Evolutionary conservation across 2,888 invertebrate species (phyloP), one percentile per base, ranked within the genome.

Genomic region (Aphrophora alni): DNA sequence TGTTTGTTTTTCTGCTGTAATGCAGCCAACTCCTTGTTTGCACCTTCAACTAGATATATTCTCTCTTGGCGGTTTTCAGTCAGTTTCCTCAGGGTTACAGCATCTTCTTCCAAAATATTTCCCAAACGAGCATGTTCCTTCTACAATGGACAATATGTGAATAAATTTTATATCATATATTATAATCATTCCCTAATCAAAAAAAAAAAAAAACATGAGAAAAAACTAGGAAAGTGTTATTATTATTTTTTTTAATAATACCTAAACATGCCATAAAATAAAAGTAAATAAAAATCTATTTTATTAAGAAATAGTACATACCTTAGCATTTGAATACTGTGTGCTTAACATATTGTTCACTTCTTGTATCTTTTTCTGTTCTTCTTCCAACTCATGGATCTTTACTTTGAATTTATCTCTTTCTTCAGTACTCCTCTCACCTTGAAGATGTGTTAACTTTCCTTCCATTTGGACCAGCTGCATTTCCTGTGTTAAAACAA

Each of bases 11-110:
- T 38, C 38, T 77, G 73, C 10, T 75, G 78, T 33, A 81, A 72
- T 69, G 86, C 84, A 80, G 17, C 89, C 0, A 91, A 83, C 83
- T 91, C 89, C 82, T 92, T 92, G 68, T 90, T 88, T 0, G 92
- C 91, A 24, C 92, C 92, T 82, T 92, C 92, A 84, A 90, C 90
- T 76, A 89, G 88, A n/a, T 91, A 86, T 80, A 90, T 87, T 10
- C 90, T 88, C 84, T 91, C 90, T 86, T 92, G 90, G 25, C 91
- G 89, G 86, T 90, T 91, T 81, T 89, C 89, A 83, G 89, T 87
- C 84, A 75, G 80, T 28, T 12, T 77, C 72, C 44, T 71, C 33
- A 24, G 27, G 38, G 59, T 73, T 8, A 28, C 74, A 1, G 38
- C 68, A 24, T 79, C 78, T 17, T 74, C 74, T 12, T 79, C 78